Percentiles rank a stretch among this genome's conserved stretches.
Evolutionary conservation across 2,113 vertebrate species (phyloP).

Genomic region (Eretmochelys imbricata): DNA sequence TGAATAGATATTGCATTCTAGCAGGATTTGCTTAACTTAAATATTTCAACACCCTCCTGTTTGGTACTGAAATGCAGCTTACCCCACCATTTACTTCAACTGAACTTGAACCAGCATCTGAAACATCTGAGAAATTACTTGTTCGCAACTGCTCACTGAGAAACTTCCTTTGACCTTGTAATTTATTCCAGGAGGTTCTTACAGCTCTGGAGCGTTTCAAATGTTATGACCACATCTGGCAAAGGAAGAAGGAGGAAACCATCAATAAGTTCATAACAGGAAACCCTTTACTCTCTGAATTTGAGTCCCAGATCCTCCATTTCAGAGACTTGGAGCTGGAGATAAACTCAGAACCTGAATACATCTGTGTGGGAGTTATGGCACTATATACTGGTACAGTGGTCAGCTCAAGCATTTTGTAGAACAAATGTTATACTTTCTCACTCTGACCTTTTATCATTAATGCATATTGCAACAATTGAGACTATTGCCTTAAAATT

Average conservation of each 20-base stretch:
- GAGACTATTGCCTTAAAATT: background rate
- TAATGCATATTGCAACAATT: background rate
- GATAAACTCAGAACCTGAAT: conserved; percentile 90
- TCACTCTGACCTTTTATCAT: background rate
- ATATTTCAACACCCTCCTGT: background rate
- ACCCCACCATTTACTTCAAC: background rate
- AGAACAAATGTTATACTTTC: background rate
- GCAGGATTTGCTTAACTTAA: background rate
- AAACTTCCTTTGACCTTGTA: background rate
- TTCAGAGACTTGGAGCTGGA: conserved; percentile 88
- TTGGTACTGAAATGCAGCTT: background rate
- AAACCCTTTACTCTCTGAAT: conserved; percentile 88
- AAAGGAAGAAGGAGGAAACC: conserved; percentile 87
- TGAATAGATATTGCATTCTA: background rate
- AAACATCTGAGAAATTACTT: background rate
- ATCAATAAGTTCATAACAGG: conserved; percentile 81
- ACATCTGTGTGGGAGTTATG: conserved; percentile 87
- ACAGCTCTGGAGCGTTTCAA: conserved; percentile 84
- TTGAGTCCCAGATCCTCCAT: conserved; percentile 92
- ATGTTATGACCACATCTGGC: conserved; percentile 92
- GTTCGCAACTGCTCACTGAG: background rate
- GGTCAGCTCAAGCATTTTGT: background rate
- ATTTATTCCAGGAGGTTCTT: conserved; percentile 85
- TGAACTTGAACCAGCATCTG: background rate
- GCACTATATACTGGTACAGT: conserved; percentile 90